Evolutionary conservation across 2,113 vertebrate genomes (phyloP).

Genomic region (Tyrannus savana): DNA sequence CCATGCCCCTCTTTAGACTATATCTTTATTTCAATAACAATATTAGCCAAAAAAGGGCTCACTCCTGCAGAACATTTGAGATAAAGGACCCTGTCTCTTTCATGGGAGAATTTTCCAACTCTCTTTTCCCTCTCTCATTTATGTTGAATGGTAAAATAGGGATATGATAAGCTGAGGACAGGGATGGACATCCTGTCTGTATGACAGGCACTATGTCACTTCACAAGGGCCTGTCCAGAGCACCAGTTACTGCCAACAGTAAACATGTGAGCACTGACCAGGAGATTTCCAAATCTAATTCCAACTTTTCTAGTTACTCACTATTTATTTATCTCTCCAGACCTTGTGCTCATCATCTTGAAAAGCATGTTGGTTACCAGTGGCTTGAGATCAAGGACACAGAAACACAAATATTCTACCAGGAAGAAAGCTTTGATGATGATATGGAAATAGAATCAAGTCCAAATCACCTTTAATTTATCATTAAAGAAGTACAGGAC

Average conservation of each 20-base stretch:
- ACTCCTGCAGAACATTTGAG: not conserved
- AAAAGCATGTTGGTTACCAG: not conserved
- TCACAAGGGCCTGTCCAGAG: not conserved
- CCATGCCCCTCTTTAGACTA: not conserved
- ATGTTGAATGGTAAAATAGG: not conserved
- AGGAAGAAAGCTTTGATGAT: not conserved
- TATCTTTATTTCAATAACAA: not conserved
- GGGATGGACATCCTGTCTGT: not conserved
- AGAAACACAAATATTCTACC: not conserved
- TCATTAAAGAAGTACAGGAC: not conserved
- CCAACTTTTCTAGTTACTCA: not conserved
- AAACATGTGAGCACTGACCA: not conserved
- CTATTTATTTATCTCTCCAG: not conserved
- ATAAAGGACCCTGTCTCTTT: not conserved
- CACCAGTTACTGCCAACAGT: not conserved
- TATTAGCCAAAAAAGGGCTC: not conserved
- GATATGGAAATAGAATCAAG: not conserved
- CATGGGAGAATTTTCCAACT: not conserved
- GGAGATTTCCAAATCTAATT: not conserved
- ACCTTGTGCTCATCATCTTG: not conserved
- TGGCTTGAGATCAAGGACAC: not conserved
- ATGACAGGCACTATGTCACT: not conserved
- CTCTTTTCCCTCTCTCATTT: not conserved
- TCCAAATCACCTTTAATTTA: not conserved
- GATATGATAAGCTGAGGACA: not conserved